Evolutionary conservation across 2,888 invertebrate species (phyloP).

Genomic region (Tethea ocularis): DNA sequence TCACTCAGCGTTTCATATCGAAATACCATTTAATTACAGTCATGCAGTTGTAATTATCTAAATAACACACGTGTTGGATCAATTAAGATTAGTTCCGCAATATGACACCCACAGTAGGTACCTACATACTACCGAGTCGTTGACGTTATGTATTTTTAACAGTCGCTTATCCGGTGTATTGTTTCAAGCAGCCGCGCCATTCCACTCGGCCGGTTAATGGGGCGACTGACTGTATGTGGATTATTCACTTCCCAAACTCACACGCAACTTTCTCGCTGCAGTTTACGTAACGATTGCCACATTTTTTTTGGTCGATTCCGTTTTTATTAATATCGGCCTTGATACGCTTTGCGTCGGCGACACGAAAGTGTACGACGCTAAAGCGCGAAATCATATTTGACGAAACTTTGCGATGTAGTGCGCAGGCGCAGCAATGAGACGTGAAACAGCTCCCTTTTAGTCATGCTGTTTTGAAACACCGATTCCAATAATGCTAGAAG

Average conservation of each 20-base stretch:
- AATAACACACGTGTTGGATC: not conserved
- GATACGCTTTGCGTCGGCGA: conserved; percentile 56
- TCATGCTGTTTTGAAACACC: conserved; percentile 55
- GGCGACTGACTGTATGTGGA: conserved; percentile 33
- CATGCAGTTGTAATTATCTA: not conserved
- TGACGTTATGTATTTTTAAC: conserved; percentile 29
- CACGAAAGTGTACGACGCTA: conserved; percentile 53
- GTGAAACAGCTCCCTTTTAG: conserved; percentile 55
- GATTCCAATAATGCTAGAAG: not conserved
- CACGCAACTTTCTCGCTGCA: conserved; percentile 61
- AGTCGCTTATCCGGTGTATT: conserved; percentile 43
- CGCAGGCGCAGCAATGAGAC: conserved; percentile 32
- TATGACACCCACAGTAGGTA: conserved; percentile 20
- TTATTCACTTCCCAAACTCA: conserved; percentile 46
- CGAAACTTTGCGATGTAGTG: conserved; percentile 53
- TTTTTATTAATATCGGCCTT: conserved; percentile 64
- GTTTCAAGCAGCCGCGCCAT: conserved; percentile 37
- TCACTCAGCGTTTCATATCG: not conserved
- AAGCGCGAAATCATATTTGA: conserved; percentile 61
- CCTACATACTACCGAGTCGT: conserved; percentile 27
- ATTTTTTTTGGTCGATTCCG: conserved; percentile 59
- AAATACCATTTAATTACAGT: not conserved
- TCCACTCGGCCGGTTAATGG: conserved; percentile 40
- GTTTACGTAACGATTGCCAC: conserved; percentile 65
- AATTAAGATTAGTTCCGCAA: conserved; percentile 34